Base-by-base conservation (phyloP, 2,888 invertebrate species). In the Heliconius cydno region DNA sequence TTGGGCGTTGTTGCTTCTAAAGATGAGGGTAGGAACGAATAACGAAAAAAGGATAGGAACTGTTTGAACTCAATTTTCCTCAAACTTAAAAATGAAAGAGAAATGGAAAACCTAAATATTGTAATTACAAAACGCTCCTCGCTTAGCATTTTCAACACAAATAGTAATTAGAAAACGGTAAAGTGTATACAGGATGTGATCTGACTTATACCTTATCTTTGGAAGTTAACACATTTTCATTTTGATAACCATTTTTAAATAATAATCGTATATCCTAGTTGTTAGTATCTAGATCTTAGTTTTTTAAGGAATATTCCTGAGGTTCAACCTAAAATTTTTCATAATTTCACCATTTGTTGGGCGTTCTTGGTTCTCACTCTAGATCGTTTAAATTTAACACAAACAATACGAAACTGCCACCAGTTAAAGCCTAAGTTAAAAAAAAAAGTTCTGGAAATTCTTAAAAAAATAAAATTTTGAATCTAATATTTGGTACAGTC, bases 191-290 rank as follows among this genome's bases (percentile, higher is more conserved):
- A 67, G 22, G 19, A 66, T 34, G 2, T 68, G 60, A n/a, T n/a
- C 38, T 68, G n/a, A 22, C 67, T 38, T 28, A 2, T 22, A 30
- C 66, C 15, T 66, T 13, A 38, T 68, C 67, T 68, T 34, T 41
- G 68, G 41, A 41, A 6, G 13, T n/a, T 38, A 41, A 68, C 38
- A 68, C 41, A 68, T 68, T 68, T 68, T 15, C 15, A 38, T 38
- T 41, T n/a, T 68, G n/a, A 34, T 41, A 68, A 66, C 1, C n/a
- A 67, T 22, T 67, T 34, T 38, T 68, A 6, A 38, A 68, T 38
- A 4, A 38, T 68, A 68, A 68, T 68, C 68, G 68, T 7, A 68
- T 68, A n/a, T 68, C 41, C n/a, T 68, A 68, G 67, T 12, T 34
- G n/a, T 68, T n/a, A 67, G n/a, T 68, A 30, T 68, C n/a, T n/a